Conservation (phyloP, 1,140 invertebrate genomes). For the Lasioglossum albipes region DNA sequence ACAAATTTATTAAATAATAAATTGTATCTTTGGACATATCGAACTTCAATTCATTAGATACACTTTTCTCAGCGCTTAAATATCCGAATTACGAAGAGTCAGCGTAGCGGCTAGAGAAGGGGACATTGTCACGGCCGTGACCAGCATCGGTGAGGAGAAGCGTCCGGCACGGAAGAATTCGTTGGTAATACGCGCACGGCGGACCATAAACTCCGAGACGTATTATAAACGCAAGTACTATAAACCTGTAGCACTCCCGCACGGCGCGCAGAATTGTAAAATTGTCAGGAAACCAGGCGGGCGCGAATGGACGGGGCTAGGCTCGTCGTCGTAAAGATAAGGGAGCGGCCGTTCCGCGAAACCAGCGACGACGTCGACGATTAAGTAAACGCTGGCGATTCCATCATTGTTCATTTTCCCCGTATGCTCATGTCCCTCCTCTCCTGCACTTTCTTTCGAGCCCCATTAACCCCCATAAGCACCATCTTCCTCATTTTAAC, state of each 20-base stretch:
- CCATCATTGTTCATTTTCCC: background rate
- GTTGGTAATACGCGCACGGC: constrained; percentile 40
- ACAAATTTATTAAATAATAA: no score
- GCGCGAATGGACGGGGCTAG: constrained; percentile 56
- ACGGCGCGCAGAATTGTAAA: constrained; percentile 67
- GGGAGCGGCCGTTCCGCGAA: constrained; percentile 34
- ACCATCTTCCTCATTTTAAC: no score
- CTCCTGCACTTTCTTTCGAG: background rate
- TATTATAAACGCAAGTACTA: constrained; percentile 71
- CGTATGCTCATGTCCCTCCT: background rate
- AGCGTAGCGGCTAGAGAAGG: background rate
- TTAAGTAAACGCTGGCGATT: constrained; percentile 32
- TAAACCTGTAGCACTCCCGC: constrained; percentile 69
- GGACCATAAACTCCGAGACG: constrained; percentile 64
- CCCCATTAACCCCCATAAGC: no score
- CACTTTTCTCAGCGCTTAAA: background rate
- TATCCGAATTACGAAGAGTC: constrained; percentile 7
- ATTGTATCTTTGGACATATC: no score
- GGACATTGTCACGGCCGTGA: constrained; percentile 38
- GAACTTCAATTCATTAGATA: no score
- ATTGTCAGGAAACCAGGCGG: constrained; percentile 57
- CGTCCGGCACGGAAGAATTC: constrained; percentile 27
- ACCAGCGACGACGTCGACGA: constrained; percentile 16
- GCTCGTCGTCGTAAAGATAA: constrained; percentile 66
- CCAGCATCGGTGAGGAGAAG: constrained; percentile 26